phyloP scores from a whole-genome alignment of 2,888 invertebrate genomes.

The Invenusta paracnida region DNA sequence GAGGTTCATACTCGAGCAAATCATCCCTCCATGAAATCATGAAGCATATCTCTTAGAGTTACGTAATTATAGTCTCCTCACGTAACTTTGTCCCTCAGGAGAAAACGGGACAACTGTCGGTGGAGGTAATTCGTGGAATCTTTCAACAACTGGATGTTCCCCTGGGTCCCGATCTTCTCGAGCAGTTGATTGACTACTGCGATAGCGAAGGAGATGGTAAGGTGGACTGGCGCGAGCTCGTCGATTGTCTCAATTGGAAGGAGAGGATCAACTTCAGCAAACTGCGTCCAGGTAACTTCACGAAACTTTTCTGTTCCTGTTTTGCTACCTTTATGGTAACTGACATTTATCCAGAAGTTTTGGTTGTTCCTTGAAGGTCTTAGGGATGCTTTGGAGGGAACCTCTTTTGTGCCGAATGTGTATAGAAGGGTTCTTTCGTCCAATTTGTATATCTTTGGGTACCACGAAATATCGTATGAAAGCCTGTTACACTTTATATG shows the following conservation, averaged over 20 bases:
- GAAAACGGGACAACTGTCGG: neutral
- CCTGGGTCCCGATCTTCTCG: slow-evolving; percentile 21
- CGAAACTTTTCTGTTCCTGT: too few relatives aligned
- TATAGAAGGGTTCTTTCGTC: too few relatives aligned
- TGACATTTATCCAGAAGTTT: neutral
- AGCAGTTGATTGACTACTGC: slow-evolving; percentile 36
- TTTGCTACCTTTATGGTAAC: too few relatives aligned
- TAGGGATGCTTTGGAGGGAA: neutral
- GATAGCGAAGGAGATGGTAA: neutral
- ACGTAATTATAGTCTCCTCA: too few relatives aligned
- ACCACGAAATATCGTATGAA: too few relatives aligned
- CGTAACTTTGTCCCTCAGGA: neutral
- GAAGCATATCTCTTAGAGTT: too few relatives aligned
- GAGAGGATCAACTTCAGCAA: slow-evolving; percentile 25
- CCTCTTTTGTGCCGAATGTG: too few relatives aligned
- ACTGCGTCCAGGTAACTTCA: neutral
- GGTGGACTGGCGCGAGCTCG: slow-evolving; percentile 19
- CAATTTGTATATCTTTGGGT: too few relatives aligned
- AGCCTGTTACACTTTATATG: too few relatives aligned
- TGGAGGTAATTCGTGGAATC: neutral
- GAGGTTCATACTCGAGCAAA: too few relatives aligned
- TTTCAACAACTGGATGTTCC: slow-evolving; percentile 32
- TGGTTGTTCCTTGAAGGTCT: neutral
- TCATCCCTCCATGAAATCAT: too few relatives aligned
- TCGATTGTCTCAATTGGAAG: slow-evolving; percentile 34